A percentile compares a stretch with the other conserved stretches of the same genome.
Evolutionary conservation across 2,797 vertebrate species (phyloP).

Genomic region (Aphelocoma californica): DNA sequence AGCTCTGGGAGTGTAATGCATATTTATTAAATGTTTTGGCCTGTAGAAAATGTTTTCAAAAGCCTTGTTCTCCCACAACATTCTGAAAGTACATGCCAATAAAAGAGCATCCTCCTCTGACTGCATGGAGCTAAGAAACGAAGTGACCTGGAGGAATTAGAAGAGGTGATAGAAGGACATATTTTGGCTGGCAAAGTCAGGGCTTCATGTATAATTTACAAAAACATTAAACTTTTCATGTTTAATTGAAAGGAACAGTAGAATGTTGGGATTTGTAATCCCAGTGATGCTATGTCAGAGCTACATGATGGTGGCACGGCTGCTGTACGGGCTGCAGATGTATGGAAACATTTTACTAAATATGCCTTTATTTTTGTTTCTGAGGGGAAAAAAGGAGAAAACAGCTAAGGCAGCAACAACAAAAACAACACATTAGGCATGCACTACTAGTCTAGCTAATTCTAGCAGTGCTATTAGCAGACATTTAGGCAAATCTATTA

Average conservation of each 20-base stretch:
- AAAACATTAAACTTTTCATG: slow-evolving; percentile 76
- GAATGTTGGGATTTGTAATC: slow-evolving; percentile 71
- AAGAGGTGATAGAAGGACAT: slow-evolving; percentile 62
- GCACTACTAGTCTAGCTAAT: slow-evolving; percentile 76
- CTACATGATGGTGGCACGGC: neutral
- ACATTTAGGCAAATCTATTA: slow-evolving; percentile 76
- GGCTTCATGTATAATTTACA: slow-evolving; percentile 77
- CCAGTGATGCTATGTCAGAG: slow-evolving; percentile 64
- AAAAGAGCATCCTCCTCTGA: neutral
- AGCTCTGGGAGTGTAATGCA: neutral
- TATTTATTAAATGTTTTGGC: neutral
- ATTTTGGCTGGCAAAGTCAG: slow-evolving; percentile 68
- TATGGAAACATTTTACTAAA: neutral
- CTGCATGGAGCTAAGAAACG: slow-evolving; percentile 1
- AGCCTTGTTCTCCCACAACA: neutral
- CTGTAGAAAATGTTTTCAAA: neutral
- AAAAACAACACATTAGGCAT: slow-evolving; percentile 74
- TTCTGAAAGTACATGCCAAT: neutral
- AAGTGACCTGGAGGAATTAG: slow-evolving; percentile 59
- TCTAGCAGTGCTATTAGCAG: slow-evolving; percentile 74
- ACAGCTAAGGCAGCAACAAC: slow-evolving; percentile 65
- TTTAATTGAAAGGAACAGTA: slow-evolving; percentile 77
- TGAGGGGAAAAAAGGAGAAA: slow-evolving; percentile 25
- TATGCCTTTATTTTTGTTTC: slow-evolving; percentile 11
- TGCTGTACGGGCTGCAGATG: slow-evolving; percentile 39